These are phyloP conservation scores for Luffia ferchaultella DNA, from an alignment of 2,888 invertebrate species.

Conservation along the genomic window DNA sequence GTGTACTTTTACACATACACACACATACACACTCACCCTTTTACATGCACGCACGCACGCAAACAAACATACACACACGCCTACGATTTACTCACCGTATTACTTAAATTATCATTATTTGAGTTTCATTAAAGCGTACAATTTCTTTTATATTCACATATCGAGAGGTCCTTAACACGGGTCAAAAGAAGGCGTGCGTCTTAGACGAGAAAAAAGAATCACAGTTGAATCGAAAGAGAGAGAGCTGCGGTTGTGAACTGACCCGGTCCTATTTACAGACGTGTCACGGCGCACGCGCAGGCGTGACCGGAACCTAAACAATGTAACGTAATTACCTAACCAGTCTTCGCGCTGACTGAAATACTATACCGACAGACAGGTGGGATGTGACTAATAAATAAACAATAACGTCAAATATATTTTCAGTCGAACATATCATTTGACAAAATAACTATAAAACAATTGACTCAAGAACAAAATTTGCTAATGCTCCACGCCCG, in stretches of 20 bases:
- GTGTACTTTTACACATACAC: background rate
- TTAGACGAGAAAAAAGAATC: background rate
- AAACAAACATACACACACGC: background rate
- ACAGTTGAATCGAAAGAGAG: background rate
- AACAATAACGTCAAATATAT: background rate
- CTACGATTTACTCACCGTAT: slow-evolving; percentile 50
- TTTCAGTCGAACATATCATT: background rate
- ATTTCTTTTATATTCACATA: slow-evolving; percentile 52
- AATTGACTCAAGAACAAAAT: slow-evolving; percentile 24
- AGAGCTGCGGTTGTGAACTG: background rate
- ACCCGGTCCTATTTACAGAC: background rate
- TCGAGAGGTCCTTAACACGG: slow-evolving; percentile 54
- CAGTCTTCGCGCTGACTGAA: slow-evolving; percentile 59
- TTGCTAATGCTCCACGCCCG: background rate
- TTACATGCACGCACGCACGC: slow-evolving; percentile 24
- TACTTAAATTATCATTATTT: slow-evolving; percentile 50
- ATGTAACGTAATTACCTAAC: slow-evolving; percentile 47
- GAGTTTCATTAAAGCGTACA: slow-evolving; percentile 66
- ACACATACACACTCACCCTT: slow-evolving; percentile 18
- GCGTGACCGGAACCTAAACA: slow-evolving; percentile 31
- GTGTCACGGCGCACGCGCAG: background rate
- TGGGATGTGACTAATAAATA: slow-evolving; percentile 29
- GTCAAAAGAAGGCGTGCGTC: background rate
- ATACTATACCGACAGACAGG: slow-evolving; percentile 37
- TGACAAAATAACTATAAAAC: slow-evolving; percentile 23